phyloP scores from a whole-genome alignment of 2,113 vertebrate genomes.

The Rhodinocichla rosea region DNA sequence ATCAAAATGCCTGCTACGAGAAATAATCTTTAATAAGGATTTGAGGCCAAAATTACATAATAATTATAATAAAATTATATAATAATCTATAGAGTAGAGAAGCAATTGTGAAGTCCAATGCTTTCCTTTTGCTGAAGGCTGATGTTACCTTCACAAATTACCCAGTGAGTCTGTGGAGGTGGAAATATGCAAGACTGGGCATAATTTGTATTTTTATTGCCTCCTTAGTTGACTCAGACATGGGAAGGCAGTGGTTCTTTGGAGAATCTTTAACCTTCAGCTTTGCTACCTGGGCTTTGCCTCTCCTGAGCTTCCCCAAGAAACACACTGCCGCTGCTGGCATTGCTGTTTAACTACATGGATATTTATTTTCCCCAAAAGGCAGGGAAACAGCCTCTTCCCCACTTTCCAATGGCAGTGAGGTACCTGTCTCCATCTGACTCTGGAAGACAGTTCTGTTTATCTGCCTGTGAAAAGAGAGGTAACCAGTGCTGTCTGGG shows the following conservation, averaged over 20 bases:
- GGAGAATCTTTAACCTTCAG: not conserved
- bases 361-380: not conserved
- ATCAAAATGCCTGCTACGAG: not conserved
- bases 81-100: not conserved
- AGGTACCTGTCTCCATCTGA: not conserved
- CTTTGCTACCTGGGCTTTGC: not conserved
- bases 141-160: not conserved
- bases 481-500: fast-evolving
- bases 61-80: not conserved
- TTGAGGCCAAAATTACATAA: not conserved
- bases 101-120: not conserved
- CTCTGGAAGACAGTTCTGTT: not conserved
- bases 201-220: not conserved
- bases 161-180: not conserved
- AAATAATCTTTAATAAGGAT: not conserved
- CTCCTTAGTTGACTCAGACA: not conserved
- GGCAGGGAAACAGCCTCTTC: not conserved
- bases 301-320: not conserved
- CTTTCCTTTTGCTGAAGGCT: not conserved
- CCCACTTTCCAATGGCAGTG: not conserved
- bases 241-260: not conserved
- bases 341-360: fast-evolving
- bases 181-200: not conserved
- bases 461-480: not conserved
- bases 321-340: fast-evolving